These are phyloP conservation scores for Cryptocheilus praepositus DNA, from an alignment of 2,888 invertebrate genomes.

Conservation along the genomic window DNA sequence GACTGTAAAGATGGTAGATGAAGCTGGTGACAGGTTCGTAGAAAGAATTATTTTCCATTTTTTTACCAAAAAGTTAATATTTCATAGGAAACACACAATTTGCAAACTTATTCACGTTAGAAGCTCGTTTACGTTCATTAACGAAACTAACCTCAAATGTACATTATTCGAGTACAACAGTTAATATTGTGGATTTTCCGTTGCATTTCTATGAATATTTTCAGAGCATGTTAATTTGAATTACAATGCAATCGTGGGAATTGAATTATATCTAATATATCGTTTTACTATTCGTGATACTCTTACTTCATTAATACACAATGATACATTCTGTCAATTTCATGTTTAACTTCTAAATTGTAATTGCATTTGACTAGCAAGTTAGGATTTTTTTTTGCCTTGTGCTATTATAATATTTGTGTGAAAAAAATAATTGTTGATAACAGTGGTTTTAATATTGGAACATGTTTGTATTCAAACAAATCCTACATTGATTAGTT, in stretches of 20 bases:
- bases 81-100: not conserved
- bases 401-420: conserved; percentile 1
- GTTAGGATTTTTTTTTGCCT: not conserved
- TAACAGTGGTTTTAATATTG: conserved; percentile 5
- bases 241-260: not conserved
- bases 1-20: conserved; percentile 70
- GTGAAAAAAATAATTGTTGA: not conserved
- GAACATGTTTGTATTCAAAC: conserved; percentile 40
- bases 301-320: not conserved
- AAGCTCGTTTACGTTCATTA: not conserved
- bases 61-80: conserved; percentile 17
- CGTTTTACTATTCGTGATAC: not conserved
- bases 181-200: conserved; percentile 32
- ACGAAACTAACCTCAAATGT: conserved; percentile 17
- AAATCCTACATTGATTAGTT: conserved; percentile 33
- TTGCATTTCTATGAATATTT: conserved; percentile 31
- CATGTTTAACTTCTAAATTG: not conserved
- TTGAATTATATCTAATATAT: conserved; percentile 1
- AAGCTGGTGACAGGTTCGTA: conserved; percentile 74
- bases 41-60: conserved; percentile 39
- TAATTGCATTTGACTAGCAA: not conserved
- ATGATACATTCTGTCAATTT: not conserved
- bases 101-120: conserved; percentile 3
- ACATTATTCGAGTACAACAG: conserved; percentile 7
- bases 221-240: conserved; percentile 17